Base-by-base conservation (phyloP, 2,797 vertebrate species). In the Xiphorhynchus erythropygius region DNA sequence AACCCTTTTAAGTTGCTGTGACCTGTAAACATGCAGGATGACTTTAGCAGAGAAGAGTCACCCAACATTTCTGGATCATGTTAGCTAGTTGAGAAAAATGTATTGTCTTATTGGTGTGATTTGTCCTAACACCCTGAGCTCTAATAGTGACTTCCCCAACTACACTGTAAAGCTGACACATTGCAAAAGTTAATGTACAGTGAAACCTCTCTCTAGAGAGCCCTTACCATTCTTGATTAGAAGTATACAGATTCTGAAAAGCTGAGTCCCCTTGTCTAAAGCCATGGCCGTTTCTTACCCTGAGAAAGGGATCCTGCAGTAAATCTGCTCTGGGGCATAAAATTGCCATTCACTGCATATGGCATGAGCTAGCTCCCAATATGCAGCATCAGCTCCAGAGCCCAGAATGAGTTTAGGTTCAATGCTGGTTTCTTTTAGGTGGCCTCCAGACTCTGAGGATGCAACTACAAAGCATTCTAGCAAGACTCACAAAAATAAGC, bases 161-260 rank as follows among this genome's bases (percentile, higher is more conserved):
- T 57, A 16, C 7, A 44, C 19, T 22, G 28, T 47, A 92, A 92
- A 90, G 68, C 68, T 95, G 93, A 79, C 71, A 87, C 59, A 52
- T 39, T 71, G 39, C n/a, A 83, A 52, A 91, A 96, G 75, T 89
- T 94, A 94, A 95, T 64, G 69, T 90, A 59, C n/a, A 21, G 71
- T 87, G 68, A 92, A 95, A 92, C 27, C 14, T 83, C 19, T 37
- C 92, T 69, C 92, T 68, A 47, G 82, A 87, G 78, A 89, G 57
- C 53, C 25, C 39, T 93, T 81, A 68, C 65, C 3, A 9, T 83
- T 47, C n/a, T 70, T 76, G 84, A 75, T 47, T 89, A 68, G 53
- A 84, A 68, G 57, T 16, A 47, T 49, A 71, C 46, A 90, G 83
- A 89, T 78, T 49, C 64, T 85, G 84, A 89, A 89, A 90, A 89